Conservation (phyloP, 2,113 vertebrate species). For the Platysternon megacephalum region DNA sequence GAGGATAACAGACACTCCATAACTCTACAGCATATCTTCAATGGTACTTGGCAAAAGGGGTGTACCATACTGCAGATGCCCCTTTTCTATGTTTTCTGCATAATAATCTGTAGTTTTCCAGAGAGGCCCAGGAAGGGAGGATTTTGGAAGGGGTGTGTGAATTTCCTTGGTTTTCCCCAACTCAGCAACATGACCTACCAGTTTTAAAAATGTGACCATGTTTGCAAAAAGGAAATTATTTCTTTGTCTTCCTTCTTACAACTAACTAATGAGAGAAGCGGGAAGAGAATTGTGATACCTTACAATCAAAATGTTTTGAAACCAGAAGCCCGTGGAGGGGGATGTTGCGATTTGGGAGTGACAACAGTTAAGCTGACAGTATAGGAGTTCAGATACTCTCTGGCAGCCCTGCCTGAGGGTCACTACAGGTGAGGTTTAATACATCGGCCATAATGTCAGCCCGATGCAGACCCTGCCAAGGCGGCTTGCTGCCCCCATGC, state of each 20-base stretch:
- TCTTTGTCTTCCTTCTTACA: not conserved
- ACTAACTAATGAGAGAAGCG: not conserved
- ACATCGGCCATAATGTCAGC: not conserved
- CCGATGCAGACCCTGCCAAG: not conserved
- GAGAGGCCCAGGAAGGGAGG: not conserved
- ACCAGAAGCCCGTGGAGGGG: not conserved
- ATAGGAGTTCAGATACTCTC: not conserved
- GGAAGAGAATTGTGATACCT: not conserved
- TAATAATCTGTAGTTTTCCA: not conserved
- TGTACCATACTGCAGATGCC: not conserved
- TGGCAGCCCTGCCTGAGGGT: fast-evolving
- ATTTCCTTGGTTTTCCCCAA: not conserved
- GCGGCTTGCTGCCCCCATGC: not conserved
- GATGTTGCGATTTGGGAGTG: not conserved
- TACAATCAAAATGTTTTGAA: not conserved
- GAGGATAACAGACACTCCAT: not conserved
- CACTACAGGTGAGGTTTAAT: not conserved
- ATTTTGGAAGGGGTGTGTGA: not conserved
- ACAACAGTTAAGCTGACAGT: not conserved
- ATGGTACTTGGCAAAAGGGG: not conserved
- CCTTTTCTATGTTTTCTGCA: not conserved
- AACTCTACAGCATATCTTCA: not conserved
- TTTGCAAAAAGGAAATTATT: not conserved
- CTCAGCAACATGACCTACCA: not conserved
- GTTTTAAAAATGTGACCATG: not conserved